Evolutionary conservation across 2,888 invertebrate species (phyloP), one percentile per base, ranked within the genome.

Genomic region (Hypsopygia costalis): DNA sequence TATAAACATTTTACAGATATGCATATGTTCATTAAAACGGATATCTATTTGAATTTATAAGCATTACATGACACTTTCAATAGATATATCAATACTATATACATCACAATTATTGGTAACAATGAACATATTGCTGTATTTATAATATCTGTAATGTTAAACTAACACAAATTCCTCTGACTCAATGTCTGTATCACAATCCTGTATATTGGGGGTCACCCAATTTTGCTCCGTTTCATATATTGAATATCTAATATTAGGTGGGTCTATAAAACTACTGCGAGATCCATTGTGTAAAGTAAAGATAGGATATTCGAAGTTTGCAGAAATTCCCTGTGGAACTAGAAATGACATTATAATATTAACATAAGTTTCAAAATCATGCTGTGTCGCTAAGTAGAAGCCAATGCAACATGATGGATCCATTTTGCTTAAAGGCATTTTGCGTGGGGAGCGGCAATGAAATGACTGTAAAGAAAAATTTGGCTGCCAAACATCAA

Each of bases 321-420:
- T 89, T 54, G 81, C 74, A 59, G 81, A 70, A 4, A 81, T 75
- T 43, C 82, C 82, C 51, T 83, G 86, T 20, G 89, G 89, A 32
- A 77, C 69, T 45, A 89, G 64, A 58, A 89, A 89, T 65, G 92
- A 90, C 66, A 92, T 91, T 38, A 94, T 92, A 49, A 91, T 90
- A 71, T 92, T 92, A 25, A 94, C 83, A 74, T 95, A 94, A 53
- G 91, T 92, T 56, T 94, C 92, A 75, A 97, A 95, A 56, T 96
- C 94, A 46, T 91, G 89, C 77, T 92, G 92, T 42, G 93, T 93
- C 41, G 91, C 90, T 62, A 96, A 93, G 79, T 97, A 97, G 77
- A 97, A 97, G 9, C 97, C 97, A 46, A 97, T 93, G 61, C 97
- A 96, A 76, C 97, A 97, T 51, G 96, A 96, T 7, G 97, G 97